Conservation (phyloP, 2,888 invertebrate species). For the Formica aserva region DNA sequence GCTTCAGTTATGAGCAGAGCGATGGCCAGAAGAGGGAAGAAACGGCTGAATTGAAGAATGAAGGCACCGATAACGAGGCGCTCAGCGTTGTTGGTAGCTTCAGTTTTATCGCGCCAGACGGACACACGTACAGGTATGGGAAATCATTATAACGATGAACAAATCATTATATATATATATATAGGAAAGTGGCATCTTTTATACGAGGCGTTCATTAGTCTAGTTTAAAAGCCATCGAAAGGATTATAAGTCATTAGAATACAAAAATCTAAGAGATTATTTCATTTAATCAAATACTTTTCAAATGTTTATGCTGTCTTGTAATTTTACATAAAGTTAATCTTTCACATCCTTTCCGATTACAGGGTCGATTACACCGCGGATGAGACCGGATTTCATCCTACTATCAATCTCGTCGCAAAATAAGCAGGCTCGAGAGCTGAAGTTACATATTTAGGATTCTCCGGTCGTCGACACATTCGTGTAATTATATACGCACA, state of each 20-base stretch:
- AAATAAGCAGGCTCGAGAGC: conserved; percentile 60
- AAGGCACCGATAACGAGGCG: conserved; percentile 83
- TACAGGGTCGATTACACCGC: conserved; percentile 84
- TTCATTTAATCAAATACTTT: not conserved
- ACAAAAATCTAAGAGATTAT: not conserved
- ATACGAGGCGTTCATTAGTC: not conserved
- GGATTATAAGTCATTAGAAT: not conserved
- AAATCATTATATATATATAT: not conserved
- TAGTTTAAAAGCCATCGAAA: not conserved
- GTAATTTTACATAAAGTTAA: not conserved
- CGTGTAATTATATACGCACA: conserved; percentile 52
- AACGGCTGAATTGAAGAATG: conserved; percentile 82
- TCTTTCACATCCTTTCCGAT: conserved; percentile 17
- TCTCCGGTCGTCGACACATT: conserved; percentile 51
- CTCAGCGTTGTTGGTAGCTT: conserved; percentile 83
- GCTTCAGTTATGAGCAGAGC: conserved; percentile 84
- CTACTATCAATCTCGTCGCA: conserved; percentile 81
- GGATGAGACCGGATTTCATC: conserved; percentile 84
- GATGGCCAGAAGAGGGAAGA: conserved; percentile 84
- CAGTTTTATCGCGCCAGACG: conserved; percentile 80
- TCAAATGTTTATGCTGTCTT: not conserved
- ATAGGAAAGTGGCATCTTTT: not conserved
- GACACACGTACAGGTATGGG: conserved; percentile 81
- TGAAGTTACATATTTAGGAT: conserved; percentile 59
- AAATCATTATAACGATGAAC: not conserved